Evolutionary conservation across 2,113 vertebrate species (phyloP), one percentile per base, ranked within the genome.

Genomic region (Gallinago undulata): DNA sequence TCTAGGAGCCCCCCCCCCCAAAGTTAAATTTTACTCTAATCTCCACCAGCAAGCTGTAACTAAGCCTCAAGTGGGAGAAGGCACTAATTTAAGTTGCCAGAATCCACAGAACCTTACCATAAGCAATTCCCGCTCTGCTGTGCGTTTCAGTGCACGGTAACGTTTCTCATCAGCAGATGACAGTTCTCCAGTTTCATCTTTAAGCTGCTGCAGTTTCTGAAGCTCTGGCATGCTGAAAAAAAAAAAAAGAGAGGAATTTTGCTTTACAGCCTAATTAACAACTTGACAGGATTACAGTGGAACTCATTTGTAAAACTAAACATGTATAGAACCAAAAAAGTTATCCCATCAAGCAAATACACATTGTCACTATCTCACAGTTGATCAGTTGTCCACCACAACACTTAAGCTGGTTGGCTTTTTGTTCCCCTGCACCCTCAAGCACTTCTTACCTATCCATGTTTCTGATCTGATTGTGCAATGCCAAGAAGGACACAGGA

Each of bases 381-480:
- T 0, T 62, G 10, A 22, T 2, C 8, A 31, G 43, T 2, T 14
- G 27, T 1, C 60, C 73, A 50, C 0, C 53, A 19, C 4, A 35
- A 8, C 6, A 11, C 13, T 1, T 0, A 1, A 5, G 4, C 0
- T 1, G 33, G 3, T 2, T 9, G 15, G 35, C 19, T 28, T 55
- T 25, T 7, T 0, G 4, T 24, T 69, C 30, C 43, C 12, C 37
- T 22, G 15, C 17, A 14, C 30, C 37, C 39, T 16, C 82, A 13
- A 21, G 7, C 7, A 1, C 3, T n/a, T 4, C 98, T 88, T 66
- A 99, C 99, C 99, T 99, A 95, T 99, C 99, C 99, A 99, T 99
- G 97, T 99, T 99, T 91, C 99, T 98, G 97, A 99, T 99, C 98
- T 99, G 99, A 94, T 99, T 99, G 96, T 99, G 99, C 93, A 99